Base-by-base conservation (phyloP, 2,113 vertebrate genomes). In the Hippocampus barbouri region DNA sequence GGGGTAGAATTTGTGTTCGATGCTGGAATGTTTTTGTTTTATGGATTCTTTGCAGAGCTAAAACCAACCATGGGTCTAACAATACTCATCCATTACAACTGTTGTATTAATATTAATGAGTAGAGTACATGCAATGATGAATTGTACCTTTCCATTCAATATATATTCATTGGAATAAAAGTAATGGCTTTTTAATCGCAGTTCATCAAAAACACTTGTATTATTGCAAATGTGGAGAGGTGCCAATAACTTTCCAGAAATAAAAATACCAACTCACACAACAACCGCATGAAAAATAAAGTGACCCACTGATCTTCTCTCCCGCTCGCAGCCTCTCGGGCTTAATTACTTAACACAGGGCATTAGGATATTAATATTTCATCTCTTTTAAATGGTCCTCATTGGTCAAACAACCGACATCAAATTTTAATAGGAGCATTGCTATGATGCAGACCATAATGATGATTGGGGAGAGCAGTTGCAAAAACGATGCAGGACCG, bases 321-420 rank as follows among this genome's bases (percentile, higher is more conserved):
- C 65, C 47, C 45, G 25, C 51, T 49, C 63, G 83, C 87, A 80
- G 74, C 91, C 85, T 43, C 51, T 51, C 87, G 89, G 92, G 88
- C 73, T 79, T 88, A 84, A 90, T 93, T 91, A 90, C 86, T 87
- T 89, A 86, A 87, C 80, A 62, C 21, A 45, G 66, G 75, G 68
- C 86, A 89, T 89, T 90, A 86, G 75, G 65, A 78, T 73, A 92
- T 92, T 85, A 91, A 92, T 93, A 90, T 90, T 92, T 90, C 41
- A 93, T 91, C 68, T 11, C 74, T 47, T 75, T 74, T 69, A 62
- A 61, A 53, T 57, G 11, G 74, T 75, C 86, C 68, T 80, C 76
- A 88, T 85, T 88, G 87, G 87, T 83, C 87, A 83, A 71, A 79
- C 84, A 88, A 86, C 74, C 86, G 23, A 25, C 79, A 90, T 92